Conservation (phyloP, 1,140 invertebrate species). For the Neodiprion lecontei region DNA sequence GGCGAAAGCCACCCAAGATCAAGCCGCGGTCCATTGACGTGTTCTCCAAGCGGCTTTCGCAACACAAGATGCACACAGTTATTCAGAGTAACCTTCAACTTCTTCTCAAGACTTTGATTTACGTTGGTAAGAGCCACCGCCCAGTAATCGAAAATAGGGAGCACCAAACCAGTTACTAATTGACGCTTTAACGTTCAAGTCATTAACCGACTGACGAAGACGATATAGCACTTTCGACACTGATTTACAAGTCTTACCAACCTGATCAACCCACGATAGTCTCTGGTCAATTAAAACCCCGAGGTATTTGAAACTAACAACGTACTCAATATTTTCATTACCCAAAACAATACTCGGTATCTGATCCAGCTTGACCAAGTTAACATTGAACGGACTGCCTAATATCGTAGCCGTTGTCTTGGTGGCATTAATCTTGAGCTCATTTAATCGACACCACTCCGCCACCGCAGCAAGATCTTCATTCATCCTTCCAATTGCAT, state of each 20-base stretch:
- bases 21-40: background rate
- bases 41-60: background rate
- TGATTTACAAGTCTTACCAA: background rate
- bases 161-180: background rate
- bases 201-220: background rate
- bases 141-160: background rate
- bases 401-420: background rate
- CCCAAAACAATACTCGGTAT: background rate
- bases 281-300: background rate
- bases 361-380: background rate
- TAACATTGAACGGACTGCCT: background rate
- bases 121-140: background rate
- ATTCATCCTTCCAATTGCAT: background rate
- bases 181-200: background rate
- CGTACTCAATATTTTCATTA: background rate
- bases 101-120: background rate
- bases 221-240: background rate
- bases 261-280: background rate
- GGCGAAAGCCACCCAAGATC: background rate
- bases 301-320: background rate
- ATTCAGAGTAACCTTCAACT: background rate
- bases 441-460: background rate
- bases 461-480: background rate
- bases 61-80: background rate
- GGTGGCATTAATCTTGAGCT: background rate